Conservation (phyloP, 2,797 vertebrate species). For the Lateolabrax maculatus region DNA sequence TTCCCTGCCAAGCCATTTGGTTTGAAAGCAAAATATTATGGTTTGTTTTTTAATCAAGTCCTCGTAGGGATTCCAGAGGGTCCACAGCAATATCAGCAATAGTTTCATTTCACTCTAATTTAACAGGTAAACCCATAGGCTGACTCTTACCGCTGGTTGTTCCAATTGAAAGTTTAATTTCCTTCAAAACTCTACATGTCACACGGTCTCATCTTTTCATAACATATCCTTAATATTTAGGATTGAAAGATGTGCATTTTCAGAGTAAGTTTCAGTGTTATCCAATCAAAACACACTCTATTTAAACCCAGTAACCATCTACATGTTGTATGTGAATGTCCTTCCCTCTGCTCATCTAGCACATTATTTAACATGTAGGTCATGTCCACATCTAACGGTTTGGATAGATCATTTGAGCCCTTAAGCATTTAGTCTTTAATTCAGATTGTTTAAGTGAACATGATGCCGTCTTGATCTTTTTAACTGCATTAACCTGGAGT, state of each 20-base stretch:
- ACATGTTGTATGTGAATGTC: background rate
- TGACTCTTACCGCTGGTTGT: background rate
- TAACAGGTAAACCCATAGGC: slow-evolving; percentile 3
- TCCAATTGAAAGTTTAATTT: slow-evolving; percentile 29
- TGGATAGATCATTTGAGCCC: background rate
- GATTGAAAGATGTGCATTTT: background rate
- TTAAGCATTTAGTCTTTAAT: slow-evolving; percentile 11
- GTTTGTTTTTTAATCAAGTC: slow-evolving; percentile 18
- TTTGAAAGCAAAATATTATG: slow-evolving; percentile 32
- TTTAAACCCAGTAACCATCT: background rate
- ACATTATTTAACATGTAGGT: background rate
- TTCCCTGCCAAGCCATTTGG: slow-evolving; percentile 20
- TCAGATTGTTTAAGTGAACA: slow-evolving; percentile 1
- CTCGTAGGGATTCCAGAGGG: background rate
- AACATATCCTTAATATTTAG: background rate
- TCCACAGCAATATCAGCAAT: slow-evolving; percentile 18
- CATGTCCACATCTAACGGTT: background rate
- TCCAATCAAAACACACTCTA: background rate
- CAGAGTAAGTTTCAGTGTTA: background rate
- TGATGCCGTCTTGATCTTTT: background rate
- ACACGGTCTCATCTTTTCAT: slow-evolving; percentile 1
- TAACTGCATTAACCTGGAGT: slow-evolving; percentile 11
- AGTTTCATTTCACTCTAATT: slow-evolving; percentile 31
- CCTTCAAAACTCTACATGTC: background rate
- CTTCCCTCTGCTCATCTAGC: background rate